Evolutionary conservation across 2,113 vertebrate genomes (phyloP).

Genomic region (Thunnus maccoyii): DNA sequence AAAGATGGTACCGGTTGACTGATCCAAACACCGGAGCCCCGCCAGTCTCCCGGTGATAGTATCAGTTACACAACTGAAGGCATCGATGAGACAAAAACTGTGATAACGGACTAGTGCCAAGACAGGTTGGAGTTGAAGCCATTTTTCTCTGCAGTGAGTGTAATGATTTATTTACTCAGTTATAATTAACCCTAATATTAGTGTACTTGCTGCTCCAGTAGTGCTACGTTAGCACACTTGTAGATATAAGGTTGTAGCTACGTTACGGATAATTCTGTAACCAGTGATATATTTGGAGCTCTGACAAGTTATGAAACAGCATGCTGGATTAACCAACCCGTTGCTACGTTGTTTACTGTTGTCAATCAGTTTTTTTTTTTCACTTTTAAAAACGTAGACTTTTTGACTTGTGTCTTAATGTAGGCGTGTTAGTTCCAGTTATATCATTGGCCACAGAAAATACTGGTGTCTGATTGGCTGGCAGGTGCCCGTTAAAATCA

Average conservation of each 20-base stretch:
- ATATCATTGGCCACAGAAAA: neutral
- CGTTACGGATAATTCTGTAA: neutral
- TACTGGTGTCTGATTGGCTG: neutral
- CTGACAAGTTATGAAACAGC: constrained; percentile 35
- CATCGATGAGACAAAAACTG: constrained; percentile 48
- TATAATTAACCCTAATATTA: neutral
- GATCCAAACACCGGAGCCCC: constrained; percentile 24
- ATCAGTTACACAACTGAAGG: constrained; percentile 54
- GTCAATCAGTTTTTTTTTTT: constrained; percentile 18
- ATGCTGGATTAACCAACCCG: constrained; percentile 1
- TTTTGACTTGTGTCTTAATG: neutral
- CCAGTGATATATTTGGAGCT: constrained; percentile 1
- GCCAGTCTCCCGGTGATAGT: constrained; percentile 9
- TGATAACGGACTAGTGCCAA: constrained; percentile 61
- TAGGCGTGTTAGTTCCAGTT: neutral
- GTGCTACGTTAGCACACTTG: neutral
- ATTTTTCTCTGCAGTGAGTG: constrained; percentile 68
- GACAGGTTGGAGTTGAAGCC: constrained; percentile 70
- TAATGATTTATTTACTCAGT: neutral
- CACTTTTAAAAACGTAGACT: neutral
- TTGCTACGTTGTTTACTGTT: constrained; percentile 24
- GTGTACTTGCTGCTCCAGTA: no score
- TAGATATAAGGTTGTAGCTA: neutral
- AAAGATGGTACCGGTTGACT: constrained; percentile 23
- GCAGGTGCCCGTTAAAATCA: neutral